Conservation (phyloP, 2,797 vertebrate genomes). For the Rhinophrynus dorsalis region DNA sequence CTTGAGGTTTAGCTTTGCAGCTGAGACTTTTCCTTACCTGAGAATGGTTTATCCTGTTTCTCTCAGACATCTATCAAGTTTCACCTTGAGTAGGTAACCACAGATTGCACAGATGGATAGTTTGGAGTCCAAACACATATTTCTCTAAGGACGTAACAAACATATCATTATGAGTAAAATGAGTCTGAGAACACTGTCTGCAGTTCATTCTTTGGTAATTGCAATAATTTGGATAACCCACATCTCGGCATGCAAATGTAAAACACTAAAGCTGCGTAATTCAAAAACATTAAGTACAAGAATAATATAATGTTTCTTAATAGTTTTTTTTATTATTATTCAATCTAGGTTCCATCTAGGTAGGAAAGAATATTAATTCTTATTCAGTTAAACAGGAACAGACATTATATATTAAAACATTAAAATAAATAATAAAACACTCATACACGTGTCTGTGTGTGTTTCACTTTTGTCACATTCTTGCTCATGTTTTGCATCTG, state of each 20-base stretch:
- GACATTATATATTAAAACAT: too few relatives aligned
- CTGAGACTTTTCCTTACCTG: slow-evolving; percentile 9
- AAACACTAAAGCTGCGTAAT: background rate
- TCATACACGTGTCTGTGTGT: too few relatives aligned
- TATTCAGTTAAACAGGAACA: too few relatives aligned
- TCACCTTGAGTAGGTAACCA: slow-evolving; percentile 28
- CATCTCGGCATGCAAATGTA: background rate
- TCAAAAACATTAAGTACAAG: too few relatives aligned
- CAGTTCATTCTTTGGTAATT: slow-evolving; percentile 37
- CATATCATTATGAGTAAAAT: slow-evolving; percentile 1
- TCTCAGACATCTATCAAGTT: slow-evolving; percentile 36
- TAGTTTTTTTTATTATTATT: too few relatives aligned
- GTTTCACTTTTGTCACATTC: too few relatives aligned
- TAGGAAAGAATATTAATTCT: too few relatives aligned
- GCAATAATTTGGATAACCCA: slow-evolving; percentile 27
- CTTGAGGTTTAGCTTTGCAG: slow-evolving; percentile 15
- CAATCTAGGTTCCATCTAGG: too few relatives aligned
- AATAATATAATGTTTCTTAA: too few relatives aligned
- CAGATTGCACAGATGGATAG: slow-evolving; percentile 45
- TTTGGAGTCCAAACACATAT: slow-evolving; percentile 39
- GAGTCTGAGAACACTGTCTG: background rate
- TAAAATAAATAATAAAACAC: too few relatives aligned
- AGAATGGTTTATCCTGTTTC: slow-evolving; percentile 3
- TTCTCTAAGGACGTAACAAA: slow-evolving; percentile 37
- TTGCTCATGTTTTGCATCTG: too few relatives aligned